Conservation (phyloP, 1,140 invertebrate species). For the Tyrophagus putrescentiae region DNA sequence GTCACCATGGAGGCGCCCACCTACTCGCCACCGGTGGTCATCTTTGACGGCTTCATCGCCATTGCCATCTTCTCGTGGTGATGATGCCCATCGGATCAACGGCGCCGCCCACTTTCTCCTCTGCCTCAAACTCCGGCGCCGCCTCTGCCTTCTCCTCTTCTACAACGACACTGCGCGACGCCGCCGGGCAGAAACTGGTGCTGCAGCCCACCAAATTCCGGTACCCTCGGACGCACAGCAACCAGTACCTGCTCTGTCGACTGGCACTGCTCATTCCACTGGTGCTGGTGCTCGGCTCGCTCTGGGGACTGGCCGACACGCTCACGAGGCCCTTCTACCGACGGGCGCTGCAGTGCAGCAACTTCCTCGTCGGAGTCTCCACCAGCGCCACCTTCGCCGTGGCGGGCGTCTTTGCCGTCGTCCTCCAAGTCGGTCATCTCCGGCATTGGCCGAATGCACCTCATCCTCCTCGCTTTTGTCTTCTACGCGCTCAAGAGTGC, state of each 20-base stretch:
- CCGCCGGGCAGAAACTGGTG: conserved; percentile 14
- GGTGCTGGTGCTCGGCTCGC: conserved; percentile 23
- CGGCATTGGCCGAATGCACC: conserved; percentile 26
- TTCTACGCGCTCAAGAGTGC: conserved; percentile 27
- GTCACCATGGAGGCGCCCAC: conserved; percentile 19
- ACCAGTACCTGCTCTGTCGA: conserved; percentile 11
- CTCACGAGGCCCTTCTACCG: conserved; percentile 23
- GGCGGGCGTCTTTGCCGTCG: conserved; percentile 23
- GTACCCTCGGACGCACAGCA: conserved; percentile 14
- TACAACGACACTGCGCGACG: too few species aligned
- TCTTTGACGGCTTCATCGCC: conserved; percentile 25
- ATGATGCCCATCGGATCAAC: conserved; percentile 21
- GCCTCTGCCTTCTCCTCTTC: too few species aligned
- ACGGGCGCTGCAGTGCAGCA: conserved; percentile 20
- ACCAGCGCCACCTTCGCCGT: conserved; percentile 22
- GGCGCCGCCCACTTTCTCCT: not conserved
- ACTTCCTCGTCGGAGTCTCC: conserved; percentile 23
- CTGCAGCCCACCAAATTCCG: conserved; percentile 14
- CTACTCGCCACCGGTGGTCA: conserved; percentile 24
- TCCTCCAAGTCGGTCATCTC: conserved; percentile 27
- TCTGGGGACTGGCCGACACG: conserved; percentile 25
- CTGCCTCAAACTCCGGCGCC: too few species aligned
- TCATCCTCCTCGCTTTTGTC: conserved; percentile 26
- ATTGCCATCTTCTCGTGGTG: conserved; percentile 24
- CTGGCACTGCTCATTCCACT: conserved; percentile 23